Conservation (phyloP, 1,140 invertebrate genomes). For the Arion vulgaris region DNA sequence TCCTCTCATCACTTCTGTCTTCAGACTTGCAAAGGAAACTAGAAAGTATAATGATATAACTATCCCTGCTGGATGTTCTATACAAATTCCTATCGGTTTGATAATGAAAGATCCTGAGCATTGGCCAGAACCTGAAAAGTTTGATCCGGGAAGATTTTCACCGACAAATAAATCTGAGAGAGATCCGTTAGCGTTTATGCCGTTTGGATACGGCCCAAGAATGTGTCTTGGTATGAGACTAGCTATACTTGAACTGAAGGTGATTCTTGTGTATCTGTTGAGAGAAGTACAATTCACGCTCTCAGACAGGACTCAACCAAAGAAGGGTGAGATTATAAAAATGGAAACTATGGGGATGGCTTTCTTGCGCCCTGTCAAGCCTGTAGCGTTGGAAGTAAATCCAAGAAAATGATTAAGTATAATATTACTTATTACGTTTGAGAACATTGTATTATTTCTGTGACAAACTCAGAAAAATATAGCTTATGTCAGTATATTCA, state of each 20-base stretch:
- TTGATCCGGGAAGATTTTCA: constrained; percentile 76
- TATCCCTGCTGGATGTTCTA: constrained; percentile 58
- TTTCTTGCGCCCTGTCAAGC: not conserved
- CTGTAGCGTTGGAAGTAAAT: not conserved
- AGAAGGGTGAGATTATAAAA: not conserved
- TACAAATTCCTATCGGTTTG: constrained; percentile 74
- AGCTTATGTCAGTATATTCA: no score
- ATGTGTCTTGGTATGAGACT: constrained; percentile 79
- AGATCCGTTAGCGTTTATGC: constrained; percentile 70
- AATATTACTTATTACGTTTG: not conserved
- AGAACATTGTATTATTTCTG: no score
- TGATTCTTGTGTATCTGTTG: constrained; percentile 73
- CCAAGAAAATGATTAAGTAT: not conserved
- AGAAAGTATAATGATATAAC: constrained; percentile 60
- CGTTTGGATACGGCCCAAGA: constrained; percentile 77
- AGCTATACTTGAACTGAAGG: constrained; percentile 79
- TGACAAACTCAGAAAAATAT: no score
- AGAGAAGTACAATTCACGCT: constrained; percentile 20
- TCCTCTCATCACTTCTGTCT: constrained; percentile 52
- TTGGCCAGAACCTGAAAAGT: constrained; percentile 82
- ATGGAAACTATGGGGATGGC: not conserved
- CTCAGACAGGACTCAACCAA: not conserved
- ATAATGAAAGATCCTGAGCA: constrained; percentile 82
- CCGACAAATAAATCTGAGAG: constrained; percentile 36
- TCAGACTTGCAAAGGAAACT: constrained; percentile 44